phyloP scores from a whole-genome alignment of 1,140 invertebrate genomes.

The Pinna nobilis region DNA sequence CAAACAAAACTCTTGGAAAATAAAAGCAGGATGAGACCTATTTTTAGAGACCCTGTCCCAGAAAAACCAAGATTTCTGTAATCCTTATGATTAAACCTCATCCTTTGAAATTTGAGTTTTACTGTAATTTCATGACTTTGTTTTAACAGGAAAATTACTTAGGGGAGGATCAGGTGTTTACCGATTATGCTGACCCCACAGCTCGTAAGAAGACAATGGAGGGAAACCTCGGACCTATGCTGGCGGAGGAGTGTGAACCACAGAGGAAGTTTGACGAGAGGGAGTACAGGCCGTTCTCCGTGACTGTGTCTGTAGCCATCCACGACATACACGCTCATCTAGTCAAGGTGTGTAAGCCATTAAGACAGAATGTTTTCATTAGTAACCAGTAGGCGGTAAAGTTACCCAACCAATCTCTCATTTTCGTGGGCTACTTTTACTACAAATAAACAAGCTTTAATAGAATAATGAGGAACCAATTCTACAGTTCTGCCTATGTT shows the following conservation, averaged over 20 bases:
- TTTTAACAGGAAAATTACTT: constrained; percentile 91
- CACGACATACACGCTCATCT: constrained; percentile 95
- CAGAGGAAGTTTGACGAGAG: constrained; percentile 82
- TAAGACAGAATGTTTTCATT: no score
- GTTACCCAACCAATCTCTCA: no score
- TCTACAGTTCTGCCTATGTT: not conserved
- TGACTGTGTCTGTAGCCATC: constrained; percentile 94
- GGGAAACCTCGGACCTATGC: constrained; percentile 44
- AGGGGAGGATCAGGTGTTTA: constrained; percentile 94
- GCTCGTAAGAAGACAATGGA: constrained; percentile 35
- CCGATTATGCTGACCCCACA: constrained; percentile 79
- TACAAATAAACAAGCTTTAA: no score
- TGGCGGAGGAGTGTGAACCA: constrained; percentile 45
- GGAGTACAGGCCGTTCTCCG: constrained; percentile 90
- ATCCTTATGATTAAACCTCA: no score
- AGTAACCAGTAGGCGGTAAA: no score
- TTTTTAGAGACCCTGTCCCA: no score
- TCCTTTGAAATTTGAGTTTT: no score
- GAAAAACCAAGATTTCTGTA: no score
- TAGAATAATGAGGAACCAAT: no score
- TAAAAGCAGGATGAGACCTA: no score
- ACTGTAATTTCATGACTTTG: not conserved
- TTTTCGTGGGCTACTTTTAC: no score
- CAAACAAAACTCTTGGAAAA: not conserved
- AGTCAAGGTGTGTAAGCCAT: constrained; percentile 65